Percentiles rank a stretch among this genome's conserved stretches.
phyloP scores from a whole-genome alignment of 2,797 vertebrate species.

The Poeciliopsis gracilis region DNA sequence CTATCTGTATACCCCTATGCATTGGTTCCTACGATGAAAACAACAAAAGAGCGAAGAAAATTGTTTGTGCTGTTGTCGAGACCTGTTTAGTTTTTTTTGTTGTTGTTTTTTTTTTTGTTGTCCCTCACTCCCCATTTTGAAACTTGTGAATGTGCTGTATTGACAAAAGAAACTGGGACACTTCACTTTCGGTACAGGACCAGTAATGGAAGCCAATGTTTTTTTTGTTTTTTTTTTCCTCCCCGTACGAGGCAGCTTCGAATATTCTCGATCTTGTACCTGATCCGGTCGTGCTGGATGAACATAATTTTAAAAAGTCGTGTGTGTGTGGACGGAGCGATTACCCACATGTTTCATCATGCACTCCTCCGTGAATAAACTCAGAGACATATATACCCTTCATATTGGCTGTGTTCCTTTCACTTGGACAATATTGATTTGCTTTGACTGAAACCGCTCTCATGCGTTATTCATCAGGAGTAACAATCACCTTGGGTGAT shows the following conservation, averaged over 20 bases:
- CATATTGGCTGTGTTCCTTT: conserved; percentile 70
- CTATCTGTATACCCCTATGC: conserved; percentile 85
- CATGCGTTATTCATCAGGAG: conserved; percentile 66
- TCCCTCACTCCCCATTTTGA: conserved; percentile 45
- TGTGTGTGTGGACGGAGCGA: conserved; percentile 67
- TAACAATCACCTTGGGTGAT: conserved; percentile 61
- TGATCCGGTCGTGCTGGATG: conserved; percentile 74
- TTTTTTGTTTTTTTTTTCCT: conserved; percentile 26
- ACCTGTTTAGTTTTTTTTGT: conserved; percentile 50
- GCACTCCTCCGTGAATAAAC: conserved; percentile 76
- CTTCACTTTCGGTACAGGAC: conserved; percentile 61
- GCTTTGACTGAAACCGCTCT: conserved; percentile 47
- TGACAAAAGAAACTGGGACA: conserved; percentile 69
- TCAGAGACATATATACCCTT: conserved; percentile 74
- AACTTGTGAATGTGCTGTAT: conserved; percentile 81
- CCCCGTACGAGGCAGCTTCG: conserved; percentile 72
- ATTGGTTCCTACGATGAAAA: conserved; percentile 76
- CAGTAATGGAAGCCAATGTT: conserved; percentile 53
- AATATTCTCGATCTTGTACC: conserved; percentile 67
- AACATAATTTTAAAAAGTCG: conserved; percentile 66
- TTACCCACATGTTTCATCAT: conserved; percentile 76
- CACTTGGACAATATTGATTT: conserved; percentile 62
- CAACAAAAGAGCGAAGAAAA: conserved; percentile 60
- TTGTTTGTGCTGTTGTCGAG: conserved; percentile 78
- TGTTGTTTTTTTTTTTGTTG: neutral